A percentile compares a stretch with the other conserved stretches of the same genome.
Evolutionary conservation across 1,140 invertebrate species (phyloP).

Genomic region (Eupeodes corollae): DNA sequence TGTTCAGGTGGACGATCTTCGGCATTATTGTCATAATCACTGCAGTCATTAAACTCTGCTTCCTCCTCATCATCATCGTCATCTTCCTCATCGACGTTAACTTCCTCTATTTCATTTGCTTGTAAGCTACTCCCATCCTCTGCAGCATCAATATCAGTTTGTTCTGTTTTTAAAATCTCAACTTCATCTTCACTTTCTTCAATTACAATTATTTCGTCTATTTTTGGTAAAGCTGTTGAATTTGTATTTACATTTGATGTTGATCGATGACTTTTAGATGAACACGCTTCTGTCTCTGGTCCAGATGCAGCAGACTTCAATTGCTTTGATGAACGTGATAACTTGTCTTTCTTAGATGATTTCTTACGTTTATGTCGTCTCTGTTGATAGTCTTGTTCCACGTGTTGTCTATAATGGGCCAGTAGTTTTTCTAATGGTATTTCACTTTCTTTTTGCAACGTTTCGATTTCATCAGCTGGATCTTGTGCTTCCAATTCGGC

Average conservation of each 20-base stretch:
- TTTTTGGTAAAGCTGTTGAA: background rate
- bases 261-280: background rate
- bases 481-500: conserved; percentile 69
- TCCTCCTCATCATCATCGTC: conserved; percentile 12
- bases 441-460: conserved; percentile 73
- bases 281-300: background rate
- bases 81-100: conserved; percentile 7
- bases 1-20: no score
- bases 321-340: conserved; percentile 6
- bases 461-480: conserved; percentile 76
- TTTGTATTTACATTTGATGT: background rate
- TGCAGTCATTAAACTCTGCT: conserved; percentile 5
- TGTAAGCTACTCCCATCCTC: background rate
- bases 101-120: background rate
- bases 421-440: conserved; percentile 90
- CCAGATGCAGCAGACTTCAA: background rate
- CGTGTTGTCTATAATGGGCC: conserved; percentile 59
- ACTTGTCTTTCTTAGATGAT: conserved; percentile 16
- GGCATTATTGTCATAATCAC: no score
- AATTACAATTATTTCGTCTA: no score
- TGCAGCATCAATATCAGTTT: background rate
- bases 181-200: no score
- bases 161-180: background rate
- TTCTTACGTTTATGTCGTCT: conserved; percentile 7
- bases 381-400: conserved; percentile 8